phyloP scores from a whole-genome alignment of 30 jellyfish, hydroid and myxozoan genomes.

The Turritopsis dohrnii region DNA sequence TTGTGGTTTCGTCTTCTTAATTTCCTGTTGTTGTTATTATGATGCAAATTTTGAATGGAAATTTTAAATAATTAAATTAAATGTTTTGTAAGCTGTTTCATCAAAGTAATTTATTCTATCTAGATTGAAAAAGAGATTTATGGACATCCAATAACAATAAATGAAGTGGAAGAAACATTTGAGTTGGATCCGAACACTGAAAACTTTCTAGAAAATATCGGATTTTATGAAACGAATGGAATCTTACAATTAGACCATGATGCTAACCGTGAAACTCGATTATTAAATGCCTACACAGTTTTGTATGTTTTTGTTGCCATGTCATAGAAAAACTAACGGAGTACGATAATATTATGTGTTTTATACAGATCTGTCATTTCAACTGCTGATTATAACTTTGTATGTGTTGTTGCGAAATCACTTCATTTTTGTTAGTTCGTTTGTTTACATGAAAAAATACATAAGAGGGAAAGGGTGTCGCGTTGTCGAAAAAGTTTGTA shows the following conservation, averaged over 20 bases:
- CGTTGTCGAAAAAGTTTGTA: no score
- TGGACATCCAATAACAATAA: not conserved
- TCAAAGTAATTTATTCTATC: not conserved
- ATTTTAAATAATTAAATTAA: no score
- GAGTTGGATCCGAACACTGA: slow-evolving; percentile 7
- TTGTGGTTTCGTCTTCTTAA: no score
- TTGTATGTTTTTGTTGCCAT: not conserved
- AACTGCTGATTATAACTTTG: no score
- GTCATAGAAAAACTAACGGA: not conserved
- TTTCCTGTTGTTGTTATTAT: no score
- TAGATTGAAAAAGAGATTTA: slow-evolving; percentile 1
- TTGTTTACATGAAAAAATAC: no score
- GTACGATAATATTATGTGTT: not conserved
- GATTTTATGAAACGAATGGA: not conserved
- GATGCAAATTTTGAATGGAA: no score
- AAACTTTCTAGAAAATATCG: not conserved
- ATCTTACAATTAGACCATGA: not conserved
- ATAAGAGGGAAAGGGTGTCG: no score
- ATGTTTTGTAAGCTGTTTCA: no score
- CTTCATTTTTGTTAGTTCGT: no score
- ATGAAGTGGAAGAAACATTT: not conserved
- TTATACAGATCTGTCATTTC: not conserved
- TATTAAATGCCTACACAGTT: not conserved
- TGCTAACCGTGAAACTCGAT: not conserved
- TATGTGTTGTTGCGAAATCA: not conserved